Percentiles rank a stretch among this genome's conserved stretches.
These are phyloP conservation scores for Cheirogaleus medius DNA, from an alignment of 2,113 vertebrate genomes.

Conservation along the genomic window DNA sequence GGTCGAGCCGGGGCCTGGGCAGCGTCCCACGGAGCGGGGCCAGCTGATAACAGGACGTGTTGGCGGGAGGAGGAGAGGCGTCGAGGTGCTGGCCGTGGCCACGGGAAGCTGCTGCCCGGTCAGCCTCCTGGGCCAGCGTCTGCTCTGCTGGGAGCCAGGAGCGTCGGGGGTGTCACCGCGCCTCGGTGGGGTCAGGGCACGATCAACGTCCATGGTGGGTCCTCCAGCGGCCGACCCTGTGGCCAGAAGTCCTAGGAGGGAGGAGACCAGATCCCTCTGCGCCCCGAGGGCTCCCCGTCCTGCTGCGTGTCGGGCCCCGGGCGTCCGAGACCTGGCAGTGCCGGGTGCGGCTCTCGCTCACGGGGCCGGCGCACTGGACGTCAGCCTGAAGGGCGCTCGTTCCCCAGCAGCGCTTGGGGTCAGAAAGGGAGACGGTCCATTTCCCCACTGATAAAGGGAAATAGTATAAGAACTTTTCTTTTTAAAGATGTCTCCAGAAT, in stretches of 20 bases:
- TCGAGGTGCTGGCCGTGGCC: neutral
- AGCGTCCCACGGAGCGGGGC: neutral
- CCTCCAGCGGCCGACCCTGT: accelerated
- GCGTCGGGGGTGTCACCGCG: accelerated
- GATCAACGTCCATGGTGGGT: accelerated
- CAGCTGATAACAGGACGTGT: neutral
- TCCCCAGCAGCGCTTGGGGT: no score
- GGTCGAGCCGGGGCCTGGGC: neutral
- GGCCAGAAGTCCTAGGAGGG: neutral
- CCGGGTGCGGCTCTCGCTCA: no score
- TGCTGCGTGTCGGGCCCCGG: neutral
- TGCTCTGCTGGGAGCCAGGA: neutral
- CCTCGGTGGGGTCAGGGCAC: accelerated
- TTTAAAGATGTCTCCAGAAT: no score
- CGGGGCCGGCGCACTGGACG: no score
- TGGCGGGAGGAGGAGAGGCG: neutral
- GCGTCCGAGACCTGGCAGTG: no score
- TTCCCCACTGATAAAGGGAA: no score
- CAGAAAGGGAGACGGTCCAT: no score
- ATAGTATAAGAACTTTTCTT: no score
- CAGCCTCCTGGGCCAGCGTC: accelerated
- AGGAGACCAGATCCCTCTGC: accelerated
- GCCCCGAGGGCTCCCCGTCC: accelerated
- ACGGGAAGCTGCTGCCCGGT: neutral
- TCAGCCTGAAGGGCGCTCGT: no score